These are phyloP conservation scores for Rhagoletis pomonella DNA, from an alignment of 1,140 invertebrate species.

Conservation along the genomic window DNA sequence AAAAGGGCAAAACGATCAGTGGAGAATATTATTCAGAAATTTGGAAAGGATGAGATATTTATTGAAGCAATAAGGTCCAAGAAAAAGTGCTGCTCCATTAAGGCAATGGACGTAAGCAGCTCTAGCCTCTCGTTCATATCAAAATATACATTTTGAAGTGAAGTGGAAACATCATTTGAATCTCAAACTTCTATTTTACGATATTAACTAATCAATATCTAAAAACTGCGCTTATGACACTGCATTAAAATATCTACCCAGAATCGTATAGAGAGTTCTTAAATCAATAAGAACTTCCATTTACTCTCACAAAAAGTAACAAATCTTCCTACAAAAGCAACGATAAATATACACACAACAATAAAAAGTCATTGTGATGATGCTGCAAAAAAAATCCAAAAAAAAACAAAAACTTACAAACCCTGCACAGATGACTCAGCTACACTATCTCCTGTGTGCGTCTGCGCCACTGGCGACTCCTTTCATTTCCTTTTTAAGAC, in stretches of 20 bases:
- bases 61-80: too few species aligned
- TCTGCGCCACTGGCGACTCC: not conserved
- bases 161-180: too few species aligned
- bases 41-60: too few species aligned
- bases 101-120: too few species aligned
- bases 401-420: not conserved
- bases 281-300: constrained; percentile 22
- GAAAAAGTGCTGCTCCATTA: too few species aligned
- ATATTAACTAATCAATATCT: too few species aligned
- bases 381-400: not conserved
- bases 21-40: too few species aligned
- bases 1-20: too few species aligned
- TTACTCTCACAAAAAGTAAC: not conserved
- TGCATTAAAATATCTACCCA: not conserved
- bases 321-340: constrained; percentile 1
- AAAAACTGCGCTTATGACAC: too few species aligned
- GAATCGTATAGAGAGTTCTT: not conserved
- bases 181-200: too few species aligned
- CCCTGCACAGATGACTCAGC: not conserved
- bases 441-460: not conserved
- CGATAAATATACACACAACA: not conserved
- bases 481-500: not conserved
- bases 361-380: not conserved
- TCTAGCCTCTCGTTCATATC: too few species aligned
- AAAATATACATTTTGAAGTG: too few species aligned